phyloP scores from a whole-genome alignment of 2,888 invertebrate species.

The Mythimna loreyi region DNA sequence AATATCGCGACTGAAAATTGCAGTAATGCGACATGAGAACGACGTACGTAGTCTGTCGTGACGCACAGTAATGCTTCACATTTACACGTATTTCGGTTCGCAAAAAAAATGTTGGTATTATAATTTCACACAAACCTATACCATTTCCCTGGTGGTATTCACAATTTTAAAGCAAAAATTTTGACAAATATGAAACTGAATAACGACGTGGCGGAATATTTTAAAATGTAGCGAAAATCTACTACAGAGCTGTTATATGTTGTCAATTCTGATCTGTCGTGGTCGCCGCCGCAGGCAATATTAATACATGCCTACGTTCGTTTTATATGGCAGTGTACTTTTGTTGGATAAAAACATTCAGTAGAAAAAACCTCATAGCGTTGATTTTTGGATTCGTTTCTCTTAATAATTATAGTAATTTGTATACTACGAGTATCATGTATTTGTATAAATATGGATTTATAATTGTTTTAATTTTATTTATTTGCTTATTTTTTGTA shows the following conservation, averaged over 20 bases:
- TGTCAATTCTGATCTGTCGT: slow-evolving; percentile 8
- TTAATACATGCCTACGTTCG: background rate
- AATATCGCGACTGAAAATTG: slow-evolving; percentile 38
- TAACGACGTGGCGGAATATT: background rate
- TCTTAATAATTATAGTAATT: too few relatives aligned
- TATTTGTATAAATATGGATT: too few relatives aligned
- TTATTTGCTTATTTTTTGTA: too few relatives aligned
- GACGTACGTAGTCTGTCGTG: slow-evolving; percentile 28
- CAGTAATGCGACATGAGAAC: slow-evolving; percentile 45
- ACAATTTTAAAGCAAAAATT: slow-evolving; percentile 23
- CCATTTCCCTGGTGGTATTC: slow-evolving; percentile 19
- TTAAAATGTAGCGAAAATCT: slow-evolving; percentile 5
- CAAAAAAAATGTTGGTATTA: slow-evolving; percentile 27
- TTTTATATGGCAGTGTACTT: background rate
- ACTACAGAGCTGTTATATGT: slow-evolving; percentile 14
- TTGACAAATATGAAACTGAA: slow-evolving; percentile 14
- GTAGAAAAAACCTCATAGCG: background rate
- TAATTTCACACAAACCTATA: slow-evolving; percentile 9
- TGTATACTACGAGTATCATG: too few relatives aligned
- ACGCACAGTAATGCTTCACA: slow-evolving; percentile 17
- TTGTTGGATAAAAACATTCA: background rate
- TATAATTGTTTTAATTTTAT: too few relatives aligned
- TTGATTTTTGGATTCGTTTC: too few relatives aligned
- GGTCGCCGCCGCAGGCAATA: background rate
- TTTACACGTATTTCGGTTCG: slow-evolving; percentile 10